Conservation (phyloP, 2,888 invertebrate species). For the Ophraella communa region DNA sequence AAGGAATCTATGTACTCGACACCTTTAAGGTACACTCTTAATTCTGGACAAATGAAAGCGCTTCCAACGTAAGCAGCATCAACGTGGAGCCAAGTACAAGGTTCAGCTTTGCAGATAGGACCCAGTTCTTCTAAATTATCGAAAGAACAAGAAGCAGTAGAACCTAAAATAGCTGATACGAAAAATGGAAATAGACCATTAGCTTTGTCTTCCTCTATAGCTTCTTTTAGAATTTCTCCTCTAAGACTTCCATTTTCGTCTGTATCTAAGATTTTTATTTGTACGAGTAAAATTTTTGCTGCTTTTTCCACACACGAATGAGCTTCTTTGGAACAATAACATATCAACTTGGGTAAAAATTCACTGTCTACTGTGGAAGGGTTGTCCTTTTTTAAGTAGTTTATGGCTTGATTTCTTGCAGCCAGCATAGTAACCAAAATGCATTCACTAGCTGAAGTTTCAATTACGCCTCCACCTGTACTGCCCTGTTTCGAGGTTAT, state of each 20-base stretch:
- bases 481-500: constrained; percentile 62
- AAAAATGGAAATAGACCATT: constrained; percentile 83
- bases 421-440: constrained; percentile 79
- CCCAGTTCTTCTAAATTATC: constrained; percentile 82
- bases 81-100: constrained; percentile 83
- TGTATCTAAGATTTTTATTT: constrained; percentile 73
- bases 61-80: constrained; percentile 90
- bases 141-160: constrained; percentile 84
- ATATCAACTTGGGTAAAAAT: constrained; percentile 78
- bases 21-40: constrained; percentile 69
- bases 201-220: constrained; percentile 74
- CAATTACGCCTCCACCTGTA: constrained; percentile 80
- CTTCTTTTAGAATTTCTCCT: constrained; percentile 67
- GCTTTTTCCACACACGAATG: constrained; percentile 82
- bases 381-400: constrained; percentile 65
- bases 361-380: constrained; percentile 69
- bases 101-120: constrained; percentile 68
- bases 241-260: constrained; percentile 72
- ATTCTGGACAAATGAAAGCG: constrained; percentile 85
- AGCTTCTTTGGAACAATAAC: constrained; percentile 75
- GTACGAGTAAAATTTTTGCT: constrained; percentile 78
- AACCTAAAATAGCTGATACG: constrained; percentile 82
- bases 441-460: constrained; percentile 85
- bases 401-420: constrained; percentile 75
- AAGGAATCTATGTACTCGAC: constrained; percentile 83